Percentiles rank a stretch among this genome's conserved stretches.
phyloP scores from a whole-genome alignment of 2,113 vertebrate genomes.

The Eira barbara region DNA sequence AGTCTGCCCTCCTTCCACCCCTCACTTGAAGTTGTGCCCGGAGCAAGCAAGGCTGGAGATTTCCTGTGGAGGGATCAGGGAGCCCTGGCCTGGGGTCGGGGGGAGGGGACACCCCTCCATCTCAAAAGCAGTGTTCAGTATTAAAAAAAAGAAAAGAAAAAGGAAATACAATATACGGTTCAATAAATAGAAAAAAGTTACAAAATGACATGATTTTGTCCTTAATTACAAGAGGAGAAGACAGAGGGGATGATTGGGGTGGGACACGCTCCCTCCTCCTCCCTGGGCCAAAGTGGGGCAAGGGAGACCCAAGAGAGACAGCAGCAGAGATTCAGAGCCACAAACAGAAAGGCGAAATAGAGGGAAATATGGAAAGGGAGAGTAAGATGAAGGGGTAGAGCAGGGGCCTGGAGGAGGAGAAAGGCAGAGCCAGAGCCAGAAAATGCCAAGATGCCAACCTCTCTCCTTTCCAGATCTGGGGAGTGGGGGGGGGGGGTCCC shows the following conservation, averaged over 20 bases:
- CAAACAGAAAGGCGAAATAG: background rate
- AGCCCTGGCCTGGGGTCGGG: fast-evolving
- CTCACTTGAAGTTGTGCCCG: background rate
- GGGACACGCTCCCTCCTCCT: background rate
- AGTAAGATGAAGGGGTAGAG: background rate
- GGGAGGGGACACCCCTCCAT: background rate
- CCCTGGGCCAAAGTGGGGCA: background rate
- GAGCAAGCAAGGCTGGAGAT: background rate
- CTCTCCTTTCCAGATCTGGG: background rate
- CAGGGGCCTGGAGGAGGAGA: background rate
- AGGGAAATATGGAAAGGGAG: background rate
- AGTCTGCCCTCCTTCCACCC: background rate
- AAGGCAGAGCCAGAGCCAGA: background rate
- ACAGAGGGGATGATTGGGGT: background rate
- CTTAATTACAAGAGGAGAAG: conserved; percentile 65
- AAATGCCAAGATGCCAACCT: background rate
- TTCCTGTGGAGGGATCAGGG: background rate
- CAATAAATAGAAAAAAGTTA: conserved; percentile 81
- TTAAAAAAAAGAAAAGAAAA: conserved; percentile 6
- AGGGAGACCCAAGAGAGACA: background rate
- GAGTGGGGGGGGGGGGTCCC: background rate
- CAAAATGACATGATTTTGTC: conserved; percentile 70
- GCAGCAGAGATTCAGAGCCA: background rate
- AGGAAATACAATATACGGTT: conserved; percentile 68
- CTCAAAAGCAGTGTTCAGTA: conserved; percentile 40